Evolutionary conservation across 2,888 invertebrate genomes (phyloP), one percentile per base, ranked within the genome.

Genomic region (Leptothorax acervorum): DNA sequence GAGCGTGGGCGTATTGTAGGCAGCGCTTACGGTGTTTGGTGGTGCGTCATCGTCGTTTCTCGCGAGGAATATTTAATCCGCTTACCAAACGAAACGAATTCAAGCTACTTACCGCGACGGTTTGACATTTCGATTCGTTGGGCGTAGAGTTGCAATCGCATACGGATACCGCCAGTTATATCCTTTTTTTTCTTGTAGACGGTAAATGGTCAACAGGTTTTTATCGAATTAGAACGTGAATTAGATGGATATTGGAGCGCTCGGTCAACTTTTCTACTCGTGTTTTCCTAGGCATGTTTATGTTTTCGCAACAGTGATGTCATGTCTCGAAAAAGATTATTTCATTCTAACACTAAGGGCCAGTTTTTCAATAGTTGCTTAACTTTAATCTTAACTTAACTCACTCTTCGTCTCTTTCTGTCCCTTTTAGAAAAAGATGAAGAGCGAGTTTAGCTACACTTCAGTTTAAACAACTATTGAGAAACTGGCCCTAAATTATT

Each of bases 11-110:
- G 85, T 53, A 63, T 71, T 76, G 90, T 89, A 86, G 90, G 89
- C 85, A 86, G 84, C 60, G 76, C 63, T 83, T 73, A 86, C 88
- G 70, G 86, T 86, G 88, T 84, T 89, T 73, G 66, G 74, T 63
- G 86, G 86, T 89, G 89, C 87, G 89, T 89, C 89, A 89, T 87
- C 89, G 78, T 71, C 78, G 78, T 87, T 86, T 68, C 76, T 79
- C 74, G 65, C 82, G 76, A 63, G 57, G 74, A 78, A 88, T 68
- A 70, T 83, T 87, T 82, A 82, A 88, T 89, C 89, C 85, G 88
- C 86, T 88, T 85, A 78, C 57, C 53, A 70, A 86, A 84, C 66
- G 82, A 82, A 84, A 82, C 73, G 35, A 71, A 82, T 82, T 62
- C 82, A 53, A 70, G 53, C 82, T 78, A 35, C 35, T 35, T 35